Conservation (phyloP, 2,797 vertebrate species). For the Paratrypauchen microcephalus region DNA sequence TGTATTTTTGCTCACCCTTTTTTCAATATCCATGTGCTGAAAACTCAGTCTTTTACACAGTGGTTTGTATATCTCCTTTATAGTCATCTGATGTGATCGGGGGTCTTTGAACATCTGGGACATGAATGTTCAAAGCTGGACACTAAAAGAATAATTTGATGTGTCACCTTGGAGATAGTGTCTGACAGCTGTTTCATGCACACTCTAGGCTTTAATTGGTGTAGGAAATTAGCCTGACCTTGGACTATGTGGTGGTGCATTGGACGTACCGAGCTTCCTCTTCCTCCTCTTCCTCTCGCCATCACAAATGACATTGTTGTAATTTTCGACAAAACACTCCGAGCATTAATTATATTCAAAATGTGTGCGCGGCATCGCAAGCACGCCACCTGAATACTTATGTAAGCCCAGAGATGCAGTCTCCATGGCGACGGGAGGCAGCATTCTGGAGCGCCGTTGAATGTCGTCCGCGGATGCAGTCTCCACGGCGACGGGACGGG, state of each 20-base stretch:
- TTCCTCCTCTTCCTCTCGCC: slow-evolving; percentile 19
- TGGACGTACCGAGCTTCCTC: slow-evolving; percentile 50
- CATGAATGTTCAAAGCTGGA: slow-evolving; percentile 36
- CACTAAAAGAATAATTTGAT: slow-evolving; percentile 57
- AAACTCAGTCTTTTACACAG: neutral
- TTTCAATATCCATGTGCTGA: neutral
- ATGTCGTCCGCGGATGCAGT: slow-evolving; percentile 53
- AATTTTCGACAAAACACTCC: slow-evolving; percentile 70
- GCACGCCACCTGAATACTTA: slow-evolving; percentile 76
- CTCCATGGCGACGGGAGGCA: slow-evolving; percentile 74
- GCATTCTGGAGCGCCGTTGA: slow-evolving; percentile 61
- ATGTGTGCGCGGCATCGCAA: slow-evolving; percentile 62
- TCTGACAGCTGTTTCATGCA: slow-evolving; percentile 73
- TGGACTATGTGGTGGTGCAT: slow-evolving; percentile 61
- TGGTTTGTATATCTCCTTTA: neutral
- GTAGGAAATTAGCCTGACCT: slow-evolving; percentile 75
- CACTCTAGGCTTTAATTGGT: slow-evolving; percentile 72
- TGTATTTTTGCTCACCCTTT: neutral
- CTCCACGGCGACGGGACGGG: slow-evolving; percentile 74
- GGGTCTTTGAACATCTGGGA: slow-evolving; percentile 35
- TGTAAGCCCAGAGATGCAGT: slow-evolving; percentile 76
- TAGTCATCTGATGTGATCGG: neutral
- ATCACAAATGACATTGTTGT: slow-evolving; percentile 74
- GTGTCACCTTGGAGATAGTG: slow-evolving; percentile 77
- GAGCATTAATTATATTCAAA: slow-evolving; percentile 76